phyloP scores from a whole-genome alignment of 1,140 invertebrate species.

The Notospermus geniculatus region DNA sequence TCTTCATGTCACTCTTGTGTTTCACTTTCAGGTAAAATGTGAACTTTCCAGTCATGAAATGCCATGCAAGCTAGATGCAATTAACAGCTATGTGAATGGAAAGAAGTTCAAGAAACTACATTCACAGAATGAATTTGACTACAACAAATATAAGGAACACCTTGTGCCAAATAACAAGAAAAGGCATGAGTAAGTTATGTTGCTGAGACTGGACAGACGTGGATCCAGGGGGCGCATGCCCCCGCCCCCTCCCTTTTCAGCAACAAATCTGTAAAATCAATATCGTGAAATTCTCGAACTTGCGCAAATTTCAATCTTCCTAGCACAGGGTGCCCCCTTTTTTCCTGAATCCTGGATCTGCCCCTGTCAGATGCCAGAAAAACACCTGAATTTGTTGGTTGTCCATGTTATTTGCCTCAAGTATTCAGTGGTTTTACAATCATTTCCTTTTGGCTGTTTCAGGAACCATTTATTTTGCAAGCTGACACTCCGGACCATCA shows the following conservation, averaged over 20 bases:
- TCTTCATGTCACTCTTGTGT: not conserved
- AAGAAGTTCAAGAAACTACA: conserved; percentile 39
- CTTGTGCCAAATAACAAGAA: conserved; percentile 38
- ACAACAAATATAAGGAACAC: conserved; percentile 36
- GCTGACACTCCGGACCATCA: conserved; percentile 39
- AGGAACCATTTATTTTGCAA: conserved; percentile 45
- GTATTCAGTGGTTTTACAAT: not conserved
- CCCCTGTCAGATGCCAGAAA: too few species aligned
- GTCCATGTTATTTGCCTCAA: not conserved
- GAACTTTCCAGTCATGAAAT: conserved; percentile 47
- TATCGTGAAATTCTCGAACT: too few species aligned
- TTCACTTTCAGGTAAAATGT: conserved; percentile 37
- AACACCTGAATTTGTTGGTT: not conserved
- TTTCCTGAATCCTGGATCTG: too few species aligned
- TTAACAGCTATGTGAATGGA: conserved; percentile 41
- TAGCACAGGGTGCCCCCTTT: too few species aligned
- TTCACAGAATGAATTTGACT: conserved; percentile 30
- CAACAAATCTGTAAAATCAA: not conserved
- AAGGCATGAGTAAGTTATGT: conserved; percentile 31
- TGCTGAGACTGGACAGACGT: too few species aligned
- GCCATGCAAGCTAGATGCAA: conserved; percentile 28
- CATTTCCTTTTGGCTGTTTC: conserved; percentile 4
- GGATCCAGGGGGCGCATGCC: too few species aligned
- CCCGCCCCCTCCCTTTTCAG: too few species aligned
- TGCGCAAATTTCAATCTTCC: too few species aligned